These are phyloP conservation scores for Drosophila buzzatii DNA, from an alignment of 2,888 invertebrate species.

Conservation along the genomic window DNA sequence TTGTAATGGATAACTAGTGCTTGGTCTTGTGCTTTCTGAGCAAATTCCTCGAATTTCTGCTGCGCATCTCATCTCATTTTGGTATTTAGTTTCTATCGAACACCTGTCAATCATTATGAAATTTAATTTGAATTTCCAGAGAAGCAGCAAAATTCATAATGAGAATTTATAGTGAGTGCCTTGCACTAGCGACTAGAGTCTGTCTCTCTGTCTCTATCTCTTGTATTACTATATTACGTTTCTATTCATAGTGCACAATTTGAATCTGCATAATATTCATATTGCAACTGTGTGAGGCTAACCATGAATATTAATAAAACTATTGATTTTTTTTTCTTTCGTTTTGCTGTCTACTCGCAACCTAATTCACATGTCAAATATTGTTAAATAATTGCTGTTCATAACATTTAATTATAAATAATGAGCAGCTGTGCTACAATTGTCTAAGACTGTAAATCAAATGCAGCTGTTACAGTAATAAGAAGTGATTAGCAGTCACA, in stretches of 20 bases:
- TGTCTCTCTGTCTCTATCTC: no score
- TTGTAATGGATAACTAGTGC: no score
- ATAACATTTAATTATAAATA: constrained; percentile 5
- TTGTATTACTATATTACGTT: no score
- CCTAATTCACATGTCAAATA: constrained; percentile 2
- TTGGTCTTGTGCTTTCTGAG: no score
- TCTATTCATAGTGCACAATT: background rate
- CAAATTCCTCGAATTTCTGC: no score
- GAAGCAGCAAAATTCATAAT: no score
- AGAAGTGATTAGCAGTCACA: background rate
- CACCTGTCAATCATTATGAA: background rate
- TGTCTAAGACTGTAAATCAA: background rate
- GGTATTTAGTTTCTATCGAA: no score
- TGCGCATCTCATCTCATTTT: no score
- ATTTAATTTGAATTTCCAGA: no score
- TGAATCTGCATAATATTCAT: background rate
- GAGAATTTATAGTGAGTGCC: no score
- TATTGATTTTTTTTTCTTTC: constrained; percentile 4
- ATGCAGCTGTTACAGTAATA: background rate
- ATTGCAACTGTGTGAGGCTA: background rate
- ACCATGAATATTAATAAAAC: background rate
- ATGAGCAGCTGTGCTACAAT: background rate
- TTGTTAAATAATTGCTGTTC: constrained; percentile 4
- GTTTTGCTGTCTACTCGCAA: background rate
- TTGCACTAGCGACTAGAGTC: no score